Base-by-base conservation (phyloP, 2,888 invertebrate species). In the Acronicta leporina region DNA sequence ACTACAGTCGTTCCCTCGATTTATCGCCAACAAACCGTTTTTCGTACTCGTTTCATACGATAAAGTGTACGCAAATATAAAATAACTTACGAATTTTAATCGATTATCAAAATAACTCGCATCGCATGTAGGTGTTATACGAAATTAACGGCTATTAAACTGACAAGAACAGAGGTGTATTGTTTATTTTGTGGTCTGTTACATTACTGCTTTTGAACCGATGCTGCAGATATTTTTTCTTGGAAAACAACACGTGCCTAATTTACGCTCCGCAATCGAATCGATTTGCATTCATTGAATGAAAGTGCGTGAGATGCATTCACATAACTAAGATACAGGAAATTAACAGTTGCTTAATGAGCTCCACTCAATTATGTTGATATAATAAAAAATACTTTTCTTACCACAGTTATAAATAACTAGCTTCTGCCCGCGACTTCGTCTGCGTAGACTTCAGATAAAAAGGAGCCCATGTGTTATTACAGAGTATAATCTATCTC, bases 21-120 rank as follows among this genome's bases (percentile, higher is more conserved):
- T 85, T 86, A 86, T 85, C 73, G 80, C 68, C 79, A 81, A 83
- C 87, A 84, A 86, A 87, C 77, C 74, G 75, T 65, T 79, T 83
- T 75, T 79, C 75, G 75, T 73, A 75, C 76, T 78, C 73, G 74
- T 77, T 80, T 78, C 75, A 76, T 62, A 56, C 56, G 20, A 66
- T 68, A 13, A 46, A 56, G 69, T 40, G 73, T 75, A 75, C 77
- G 67, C 69, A 77, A 77, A 68, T 71, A 70, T 73, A 69, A 73
- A 67, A 63, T 65, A 57, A 65, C 68, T 62, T 73, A 65, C 59
- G 66, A 62, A 62, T 77, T 82, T 81, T 79, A 75, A 80, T 83
- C 79, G 79, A 80, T 77, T 80, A 74, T 75, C 61, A 77, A 79
- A 72, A 75, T 63, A 73, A 52, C 20, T 47, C 48, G 38, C 20